phyloP scores from a whole-genome alignment of 2,113 vertebrate genomes.

The Muntiacus muntjak region DNA sequence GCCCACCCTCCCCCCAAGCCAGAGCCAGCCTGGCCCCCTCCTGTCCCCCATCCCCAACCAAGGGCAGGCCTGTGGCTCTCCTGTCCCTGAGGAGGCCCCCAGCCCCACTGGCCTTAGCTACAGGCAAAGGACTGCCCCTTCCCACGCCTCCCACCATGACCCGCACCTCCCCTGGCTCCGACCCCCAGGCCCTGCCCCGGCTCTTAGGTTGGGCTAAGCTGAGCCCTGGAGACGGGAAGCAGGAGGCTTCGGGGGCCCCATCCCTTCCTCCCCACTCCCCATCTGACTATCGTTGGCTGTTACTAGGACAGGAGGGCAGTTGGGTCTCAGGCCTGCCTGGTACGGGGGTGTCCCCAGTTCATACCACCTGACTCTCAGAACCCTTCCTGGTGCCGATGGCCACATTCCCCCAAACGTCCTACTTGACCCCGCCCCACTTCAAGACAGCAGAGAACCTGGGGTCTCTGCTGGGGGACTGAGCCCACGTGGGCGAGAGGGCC shows the following conservation, averaged over 20 bases:
- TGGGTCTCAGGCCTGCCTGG: background rate
- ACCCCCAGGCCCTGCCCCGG: background rate
- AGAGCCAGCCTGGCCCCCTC: background rate
- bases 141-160: background rate
- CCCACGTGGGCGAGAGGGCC: rapidly evolving
- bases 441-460: background rate
- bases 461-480: background rate
- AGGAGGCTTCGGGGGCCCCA: background rate
- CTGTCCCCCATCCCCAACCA: background rate
- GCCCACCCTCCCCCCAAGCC: background rate
- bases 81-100: background rate
- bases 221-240: background rate
- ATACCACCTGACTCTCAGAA: background rate
- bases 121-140: background rate
- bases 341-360: background rate
- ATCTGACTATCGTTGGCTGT: background rate
- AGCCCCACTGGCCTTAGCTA: background rate
- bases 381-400: background rate
- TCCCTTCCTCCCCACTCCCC: background rate
- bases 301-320: background rate
- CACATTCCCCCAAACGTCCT: background rate
- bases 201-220: background rate
- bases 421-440: background rate
- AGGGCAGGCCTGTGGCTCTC: background rate
- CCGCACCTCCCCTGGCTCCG: background rate